A percentile compares a stretch with the other conserved stretches of the same genome.
These are phyloP conservation scores for Pipa parva DNA, from an alignment of 2,113 vertebrate genomes.

Conservation along the genomic window DNA sequence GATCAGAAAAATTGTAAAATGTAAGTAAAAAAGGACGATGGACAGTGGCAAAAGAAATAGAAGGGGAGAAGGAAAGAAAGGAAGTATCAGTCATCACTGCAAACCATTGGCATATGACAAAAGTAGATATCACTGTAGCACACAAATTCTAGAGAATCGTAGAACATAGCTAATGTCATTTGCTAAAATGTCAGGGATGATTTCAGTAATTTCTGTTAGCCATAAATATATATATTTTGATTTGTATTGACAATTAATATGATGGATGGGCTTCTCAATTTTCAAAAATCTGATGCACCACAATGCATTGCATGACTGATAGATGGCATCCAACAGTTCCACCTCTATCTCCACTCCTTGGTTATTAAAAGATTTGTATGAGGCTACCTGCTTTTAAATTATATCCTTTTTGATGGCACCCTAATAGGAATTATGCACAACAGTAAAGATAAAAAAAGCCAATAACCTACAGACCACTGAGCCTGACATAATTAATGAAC, in stretches of 20 bases:
- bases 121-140: no score
- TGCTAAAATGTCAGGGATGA: no score
- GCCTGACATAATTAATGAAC: slow-evolving; percentile 1
- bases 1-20: no score
- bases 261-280: neutral
- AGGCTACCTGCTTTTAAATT: neutral
- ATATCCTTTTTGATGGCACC: neutral
- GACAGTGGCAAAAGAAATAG: no score
- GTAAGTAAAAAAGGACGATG: no score
- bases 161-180: no score
- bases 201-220: no score
- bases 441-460: neutral
- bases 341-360: neutral
- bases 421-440: neutral
- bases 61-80: no score
- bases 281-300: neutral
- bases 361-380: neutral
- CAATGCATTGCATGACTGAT: neutral
- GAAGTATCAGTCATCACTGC: no score
- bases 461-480: slow-evolving; percentile 3
- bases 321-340: neutral
- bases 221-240: no score
- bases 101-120: no score
- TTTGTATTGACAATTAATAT: neutral
- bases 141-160: no score